Percentiles rank a stretch among this genome's conserved stretches.
Evolutionary conservation across 2,797 vertebrate genomes (phyloP).

Genomic region (Tokudaia muenninki): DNA sequence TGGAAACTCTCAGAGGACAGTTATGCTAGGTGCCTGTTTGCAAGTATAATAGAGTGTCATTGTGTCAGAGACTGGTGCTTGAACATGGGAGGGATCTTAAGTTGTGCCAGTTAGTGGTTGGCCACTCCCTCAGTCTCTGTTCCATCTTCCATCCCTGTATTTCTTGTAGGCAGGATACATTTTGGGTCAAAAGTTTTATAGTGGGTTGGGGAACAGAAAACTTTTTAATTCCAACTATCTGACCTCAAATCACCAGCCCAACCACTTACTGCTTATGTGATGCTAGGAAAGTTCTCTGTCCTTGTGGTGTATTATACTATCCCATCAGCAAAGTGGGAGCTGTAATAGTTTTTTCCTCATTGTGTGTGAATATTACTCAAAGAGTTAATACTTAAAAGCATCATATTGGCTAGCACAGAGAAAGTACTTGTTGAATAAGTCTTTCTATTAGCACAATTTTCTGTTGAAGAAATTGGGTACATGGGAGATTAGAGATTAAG

Average conservation of each 20-base stretch:
- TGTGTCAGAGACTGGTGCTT: background rate
- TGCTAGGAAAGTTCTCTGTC: background rate
- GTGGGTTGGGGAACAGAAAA: background rate
- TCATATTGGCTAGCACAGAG: background rate
- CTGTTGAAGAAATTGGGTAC: background rate
- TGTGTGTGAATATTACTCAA: background rate
- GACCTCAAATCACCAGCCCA: background rate
- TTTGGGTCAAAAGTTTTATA: background rate
- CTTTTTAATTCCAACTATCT: slow-evolving; percentile 14
- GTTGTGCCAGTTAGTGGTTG: background rate
- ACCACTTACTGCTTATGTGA: background rate
- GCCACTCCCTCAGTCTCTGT: background rate
- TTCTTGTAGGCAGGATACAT: background rate
- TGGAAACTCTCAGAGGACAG: background rate
- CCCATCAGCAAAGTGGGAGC: background rate
- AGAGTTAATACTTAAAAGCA: slow-evolving; percentile 18
- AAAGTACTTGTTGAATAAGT: background rate
- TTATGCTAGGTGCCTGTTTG: background rate
- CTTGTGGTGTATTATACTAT: background rate
- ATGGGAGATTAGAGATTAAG: slow-evolving; percentile 18
- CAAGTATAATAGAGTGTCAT: background rate
- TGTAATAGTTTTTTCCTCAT: background rate
- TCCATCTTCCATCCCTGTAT: background rate
- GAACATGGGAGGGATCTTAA: background rate
- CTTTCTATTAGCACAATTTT: slow-evolving; percentile 16